Conservation (phyloP, 2,888 invertebrate species). For the Phorcus lineatus region DNA sequence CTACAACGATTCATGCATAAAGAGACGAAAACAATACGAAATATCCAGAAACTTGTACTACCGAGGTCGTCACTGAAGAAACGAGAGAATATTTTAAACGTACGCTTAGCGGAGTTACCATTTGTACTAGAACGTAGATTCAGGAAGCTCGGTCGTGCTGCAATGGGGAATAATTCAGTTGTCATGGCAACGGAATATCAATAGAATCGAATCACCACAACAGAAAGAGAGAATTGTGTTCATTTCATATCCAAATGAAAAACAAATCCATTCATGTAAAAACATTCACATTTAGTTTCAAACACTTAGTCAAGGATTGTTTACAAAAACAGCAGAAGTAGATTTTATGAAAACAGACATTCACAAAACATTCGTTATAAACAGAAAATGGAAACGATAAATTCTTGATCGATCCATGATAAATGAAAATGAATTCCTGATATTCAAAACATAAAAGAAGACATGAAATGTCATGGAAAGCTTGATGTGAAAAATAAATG, state of each 20-base stretch:
- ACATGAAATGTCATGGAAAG: neutral
- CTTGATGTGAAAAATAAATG: neutral
- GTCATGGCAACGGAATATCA: constrained; percentile 1
- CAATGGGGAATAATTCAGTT: constrained; percentile 63
- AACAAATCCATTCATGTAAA: no score
- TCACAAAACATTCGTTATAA: no score
- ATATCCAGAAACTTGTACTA: constrained; percentile 34
- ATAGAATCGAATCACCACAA: no score
- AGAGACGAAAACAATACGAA: constrained; percentile 8
- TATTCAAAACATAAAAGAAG: neutral
- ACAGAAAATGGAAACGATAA: no score
- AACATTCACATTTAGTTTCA: no score
- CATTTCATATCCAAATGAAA: no score
- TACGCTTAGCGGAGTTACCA: constrained; percentile 51
- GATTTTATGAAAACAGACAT: no score
- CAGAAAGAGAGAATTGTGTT: no score
- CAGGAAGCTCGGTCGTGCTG: constrained; percentile 98
- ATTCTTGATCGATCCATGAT: no score
- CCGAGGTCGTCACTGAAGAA: constrained; percentile 33
- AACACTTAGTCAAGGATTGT: no score
- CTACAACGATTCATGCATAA: neutral
- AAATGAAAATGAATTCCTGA: no score
- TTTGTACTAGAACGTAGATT: constrained; percentile 81
- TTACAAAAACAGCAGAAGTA: no score
- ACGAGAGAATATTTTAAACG: constrained; percentile 41